Evolutionary conservation across 2,888 invertebrate species (phyloP), one percentile per base, ranked within the genome.

Genomic region (Bibio marci): DNA sequence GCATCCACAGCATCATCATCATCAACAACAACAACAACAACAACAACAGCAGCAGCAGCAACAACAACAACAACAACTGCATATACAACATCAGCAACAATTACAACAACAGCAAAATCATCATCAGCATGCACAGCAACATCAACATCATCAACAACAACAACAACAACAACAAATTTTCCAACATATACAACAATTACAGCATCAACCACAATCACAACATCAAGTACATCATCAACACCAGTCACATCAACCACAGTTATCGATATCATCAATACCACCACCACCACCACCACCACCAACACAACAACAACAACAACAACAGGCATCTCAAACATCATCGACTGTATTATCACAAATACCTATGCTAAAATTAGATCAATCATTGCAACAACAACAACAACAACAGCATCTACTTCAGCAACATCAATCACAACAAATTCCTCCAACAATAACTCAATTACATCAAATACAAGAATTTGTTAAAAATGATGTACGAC

Each of bases 31-130:
- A 31, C 33, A 39, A 34, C 39, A 18, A 22, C 14, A 22, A 19
- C 15, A 30, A 12, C 12, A 30, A 30, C 30, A 30, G n/a, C 12
- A 12, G 5, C 30, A 30, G 12, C 30, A 14, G 12, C 30, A 14
- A 13, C 10, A 4, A 30, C 14, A 12, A 30, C 5, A 4, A 5
- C 5, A 4, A 30, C 14, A 30, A 13, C 5, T 11, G 5, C 35
- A 8, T 6, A 8, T 15, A 12, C 42, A 42, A 30, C 41, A 41
- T 14, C 40, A 42, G 33, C 30, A 30, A 5, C 30, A 30, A 30
- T 30, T 30, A 12, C 12, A 30, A 7, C 14, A 13, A 14, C 30
- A 30, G 5, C 30, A 30, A 14, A 5, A 30, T 4, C 18, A 30
- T 22, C 12, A n/a, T 28, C 33, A 33, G 22, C 39, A 27, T 13